Evolutionary conservation across 2,797 vertebrate species (phyloP), one percentile per base, ranked within the genome.

Genomic region (Peromyscus aztecus): DNA sequence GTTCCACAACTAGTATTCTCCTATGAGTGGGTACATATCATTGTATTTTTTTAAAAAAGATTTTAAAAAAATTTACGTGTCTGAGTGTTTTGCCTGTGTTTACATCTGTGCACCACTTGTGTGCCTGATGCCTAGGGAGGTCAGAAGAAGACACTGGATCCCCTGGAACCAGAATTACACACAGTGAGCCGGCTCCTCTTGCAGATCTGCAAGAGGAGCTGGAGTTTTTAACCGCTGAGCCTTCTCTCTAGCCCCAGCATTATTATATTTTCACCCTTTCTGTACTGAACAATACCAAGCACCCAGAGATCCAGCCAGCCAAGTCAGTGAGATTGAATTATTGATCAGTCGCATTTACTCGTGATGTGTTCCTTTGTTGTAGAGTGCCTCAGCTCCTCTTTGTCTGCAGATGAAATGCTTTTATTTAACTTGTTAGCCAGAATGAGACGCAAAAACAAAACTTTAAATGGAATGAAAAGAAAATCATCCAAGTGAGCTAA

Each of bases 361-460:
- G 29, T 12, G 4, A 73, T 49, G 8, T 84, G 46, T 63, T 88
- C 13, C 59, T 97, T 87, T 78, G 57, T 12, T 95, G 43, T 4
- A 57, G 46, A 81, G n/a, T 90, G 40, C 63, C 93, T 91, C 84
- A 92, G 21, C 16, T 1, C 5, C 10, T 81, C 19, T 67, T 89
- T 84, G 4, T 40, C 29, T 94, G 11, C 9, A 82, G 24, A 89
- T n/a, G 67, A 73, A 94, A 86, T 87, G 23, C 31, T 77, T 29
- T 24, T 29, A 46, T 78, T 52, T 80, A 90, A 27, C 2, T 14
- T 69, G 21, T 85, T 78, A 73, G 55, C 63, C 16, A 93, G 55
- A 90, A 91, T 80, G 80, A 94, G 59, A 84, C 88, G 23, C 94
- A 81, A 85, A 94, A 93, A 63, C 46, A 61, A 63, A 94, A 92